These are phyloP conservation scores for Tipula lateralis DNA, from an alignment of 2,888 invertebrate genomes.

Conservation along the genomic window DNA sequence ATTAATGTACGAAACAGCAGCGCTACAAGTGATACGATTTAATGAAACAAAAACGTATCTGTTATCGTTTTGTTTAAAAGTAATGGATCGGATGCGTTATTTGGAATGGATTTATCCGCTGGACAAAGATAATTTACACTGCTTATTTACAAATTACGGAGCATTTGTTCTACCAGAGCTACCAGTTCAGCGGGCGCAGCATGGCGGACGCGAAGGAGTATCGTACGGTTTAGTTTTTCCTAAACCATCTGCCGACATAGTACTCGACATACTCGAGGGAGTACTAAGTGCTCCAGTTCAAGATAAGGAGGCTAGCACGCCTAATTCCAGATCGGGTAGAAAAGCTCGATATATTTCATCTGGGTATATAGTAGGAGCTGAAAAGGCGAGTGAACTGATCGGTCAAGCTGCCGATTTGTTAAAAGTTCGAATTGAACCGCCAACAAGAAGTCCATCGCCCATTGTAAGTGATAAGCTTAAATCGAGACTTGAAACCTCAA, in stretches of 20 bases:
- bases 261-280: conserved; percentile 57
- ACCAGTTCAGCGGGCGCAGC: conserved; percentile 42
- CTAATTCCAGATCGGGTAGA: conserved; percentile 44
- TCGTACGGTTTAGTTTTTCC: not conserved
- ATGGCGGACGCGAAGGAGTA: conserved; percentile 35
- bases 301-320: conserved; percentile 35
- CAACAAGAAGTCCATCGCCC: conserved; percentile 47
- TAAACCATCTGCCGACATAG: conserved; percentile 51
- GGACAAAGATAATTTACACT: conserved; percentile 63
- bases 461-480: conserved; percentile 52
- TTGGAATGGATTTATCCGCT: conserved; percentile 64
- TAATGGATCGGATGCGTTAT: not conserved
- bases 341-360: conserved; percentile 63
- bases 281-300: conserved; percentile 55
- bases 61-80: not conserved
- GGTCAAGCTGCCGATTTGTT: conserved; percentile 58
- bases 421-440: conserved; percentile 52
- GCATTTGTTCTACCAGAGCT: conserved; percentile 73
- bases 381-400: conserved; percentile 59
- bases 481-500: conserved; percentile 58
- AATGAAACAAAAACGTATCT: not conserved
- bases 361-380: conserved; percentile 62
- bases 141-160: conserved; percentile 63
- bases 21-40: not conserved
- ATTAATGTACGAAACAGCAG: not conserved